These are phyloP conservation scores for Ardeotis arabs DNA, from an alignment of 2,113 vertebrate species.

Conservation along the genomic window DNA sequence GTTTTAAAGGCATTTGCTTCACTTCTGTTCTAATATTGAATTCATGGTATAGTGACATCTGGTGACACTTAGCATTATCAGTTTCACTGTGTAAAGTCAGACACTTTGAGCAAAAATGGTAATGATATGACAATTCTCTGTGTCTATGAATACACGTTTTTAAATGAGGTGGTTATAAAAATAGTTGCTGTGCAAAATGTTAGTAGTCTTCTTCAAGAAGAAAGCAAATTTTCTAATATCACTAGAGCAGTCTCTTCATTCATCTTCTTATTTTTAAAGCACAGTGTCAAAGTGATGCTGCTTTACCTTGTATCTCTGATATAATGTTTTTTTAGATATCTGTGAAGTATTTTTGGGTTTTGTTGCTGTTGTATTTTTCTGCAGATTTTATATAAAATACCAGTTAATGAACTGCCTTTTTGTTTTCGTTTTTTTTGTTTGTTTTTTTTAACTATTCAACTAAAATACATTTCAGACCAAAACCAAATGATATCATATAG, in stretches of 20 bases:
- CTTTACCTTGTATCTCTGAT: conserved; percentile 77
- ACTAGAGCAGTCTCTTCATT: conserved; percentile 75
- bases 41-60: conserved; percentile 64
- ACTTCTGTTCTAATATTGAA: conserved; percentile 54
- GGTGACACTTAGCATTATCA: conserved; percentile 66
- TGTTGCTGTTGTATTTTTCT: conserved; percentile 69
- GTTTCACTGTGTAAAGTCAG: conserved; percentile 67
- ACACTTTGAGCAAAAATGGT: conserved; percentile 66
- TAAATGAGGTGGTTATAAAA: conserved; percentile 80
- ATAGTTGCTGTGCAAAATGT: conserved; percentile 86
- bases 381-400: conserved; percentile 67
- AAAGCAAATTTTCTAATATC: conserved; percentile 81
- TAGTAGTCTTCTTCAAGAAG: conserved; percentile 87
- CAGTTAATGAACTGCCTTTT: conserved; percentile 66
- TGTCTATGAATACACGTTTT: conserved; percentile 70
- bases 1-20: conserved; percentile 65
- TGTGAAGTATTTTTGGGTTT: conserved; percentile 58
- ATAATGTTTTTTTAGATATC: conserved; percentile 59
- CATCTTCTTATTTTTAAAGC: conserved; percentile 77
- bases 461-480: conserved; percentile 69
- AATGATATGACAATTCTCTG: conserved; percentile 57
- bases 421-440: background rate
- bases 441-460: conserved; percentile 25
- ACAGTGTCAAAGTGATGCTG: conserved; percentile 77
- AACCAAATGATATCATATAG: conserved; percentile 61